Percentiles rank a stretch among this genome's conserved stretches.
Conservation (phyloP, 2,888 invertebrate genomes). For the Urechis unicinctus region DNA sequence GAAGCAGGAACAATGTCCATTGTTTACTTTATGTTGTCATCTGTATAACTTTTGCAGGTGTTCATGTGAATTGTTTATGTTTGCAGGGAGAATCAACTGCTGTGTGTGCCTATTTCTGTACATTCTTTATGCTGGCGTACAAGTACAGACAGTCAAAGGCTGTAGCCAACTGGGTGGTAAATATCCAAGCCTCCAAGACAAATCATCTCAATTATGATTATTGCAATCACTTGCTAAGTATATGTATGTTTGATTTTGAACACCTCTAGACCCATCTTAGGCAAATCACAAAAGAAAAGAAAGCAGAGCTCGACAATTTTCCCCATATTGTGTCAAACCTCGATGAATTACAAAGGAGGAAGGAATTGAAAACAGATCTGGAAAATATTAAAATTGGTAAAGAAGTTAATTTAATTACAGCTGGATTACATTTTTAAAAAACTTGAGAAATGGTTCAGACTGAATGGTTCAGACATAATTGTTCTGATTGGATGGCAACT, state of each 20-base stretch:
- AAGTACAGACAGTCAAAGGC: constrained; percentile 43
- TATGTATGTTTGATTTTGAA: background rate
- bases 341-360: constrained; percentile 27
- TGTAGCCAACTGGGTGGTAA: constrained; percentile 21
- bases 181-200: too few species aligned
- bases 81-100: constrained; percentile 43
- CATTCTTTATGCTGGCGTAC: constrained; percentile 47
- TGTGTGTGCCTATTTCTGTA: constrained; percentile 43
- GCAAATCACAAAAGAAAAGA: constrained; percentile 32
- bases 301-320: constrained; percentile 29
- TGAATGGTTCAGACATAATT: too few species aligned
- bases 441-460: too few species aligned
- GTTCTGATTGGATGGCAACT: too few species aligned
- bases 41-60: too few species aligned
- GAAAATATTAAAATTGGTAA: constrained; percentile 28
- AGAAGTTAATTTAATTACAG: constrained; percentile 18
- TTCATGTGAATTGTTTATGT: background rate
- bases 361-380: constrained; percentile 32
- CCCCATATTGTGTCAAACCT: constrained; percentile 30
- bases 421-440: too few species aligned
- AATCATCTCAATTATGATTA: too few species aligned
- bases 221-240: too few species aligned
- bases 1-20: too few species aligned
- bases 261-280: constrained; percentile 31
- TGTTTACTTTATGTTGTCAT: too few species aligned